These are phyloP conservation scores for Nemurella pictetii DNA, from an alignment of 2,888 invertebrate species.

Conservation along the genomic window DNA sequence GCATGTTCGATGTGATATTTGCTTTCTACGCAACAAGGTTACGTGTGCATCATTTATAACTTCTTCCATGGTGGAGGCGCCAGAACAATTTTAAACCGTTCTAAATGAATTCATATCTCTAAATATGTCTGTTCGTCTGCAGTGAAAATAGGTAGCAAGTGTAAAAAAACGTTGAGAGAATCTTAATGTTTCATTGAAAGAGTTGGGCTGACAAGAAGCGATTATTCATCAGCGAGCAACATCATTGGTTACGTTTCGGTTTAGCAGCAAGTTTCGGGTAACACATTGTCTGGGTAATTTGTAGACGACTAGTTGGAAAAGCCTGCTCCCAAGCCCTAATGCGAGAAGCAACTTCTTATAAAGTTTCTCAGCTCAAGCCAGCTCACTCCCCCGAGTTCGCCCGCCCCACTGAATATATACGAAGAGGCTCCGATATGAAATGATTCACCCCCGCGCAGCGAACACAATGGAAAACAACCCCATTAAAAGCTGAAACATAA, in stretches of 20 bases:
- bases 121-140: too few relatives aligned
- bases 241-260: neutral
- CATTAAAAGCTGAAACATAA: slow-evolving; percentile 11
- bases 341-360: neutral
- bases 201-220: neutral
- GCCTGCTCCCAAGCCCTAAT: neutral
- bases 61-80: neutral
- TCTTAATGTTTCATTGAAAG: neutral
- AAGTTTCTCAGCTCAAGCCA: neutral
- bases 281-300: slow-evolving; percentile 15
- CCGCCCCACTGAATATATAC: neutral
- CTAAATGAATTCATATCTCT: too few relatives aligned
- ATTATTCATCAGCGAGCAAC: neutral
- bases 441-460: neutral
- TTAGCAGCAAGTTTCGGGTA: neutral
- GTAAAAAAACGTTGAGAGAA: neutral
- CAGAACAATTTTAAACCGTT: too few relatives aligned
- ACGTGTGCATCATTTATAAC: neutral
- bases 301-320: neutral
- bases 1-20: neutral
- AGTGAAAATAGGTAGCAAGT: too few relatives aligned
- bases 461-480: slow-evolving; percentile 21
- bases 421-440: neutral
- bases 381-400: neutral
- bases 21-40: neutral